Evolutionary conservation across 2,888 invertebrate species (phyloP).

Genomic region (Drosophila pseudotakahashii): DNA sequence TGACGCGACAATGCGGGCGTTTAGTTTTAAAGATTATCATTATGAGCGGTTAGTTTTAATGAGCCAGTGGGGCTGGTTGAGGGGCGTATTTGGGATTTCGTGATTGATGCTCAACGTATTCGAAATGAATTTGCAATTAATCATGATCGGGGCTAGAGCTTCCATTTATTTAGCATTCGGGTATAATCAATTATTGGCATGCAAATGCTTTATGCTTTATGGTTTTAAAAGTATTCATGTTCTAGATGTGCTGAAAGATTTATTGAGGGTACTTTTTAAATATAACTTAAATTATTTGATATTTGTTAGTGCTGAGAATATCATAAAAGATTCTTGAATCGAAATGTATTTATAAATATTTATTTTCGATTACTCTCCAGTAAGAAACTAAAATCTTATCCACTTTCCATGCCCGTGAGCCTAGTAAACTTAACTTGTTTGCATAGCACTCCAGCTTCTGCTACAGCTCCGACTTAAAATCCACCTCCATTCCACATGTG

Average conservation of each 20-base stretch:
- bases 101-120: conserved; percentile 36
- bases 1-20: conserved; percentile 49
- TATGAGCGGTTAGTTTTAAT: conserved; percentile 46
- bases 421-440: conserved; percentile 20
- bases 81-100: conserved; percentile 46
- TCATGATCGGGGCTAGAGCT: conserved; percentile 30
- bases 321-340: too few species aligned
- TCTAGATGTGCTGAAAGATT: not conserved
- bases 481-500: conserved; percentile 6
- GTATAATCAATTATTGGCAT: conserved; percentile 13
- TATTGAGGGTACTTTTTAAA: too few species aligned
- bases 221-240: not conserved
- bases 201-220: not conserved
- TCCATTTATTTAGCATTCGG: conserved; percentile 18
- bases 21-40: conserved; percentile 52
- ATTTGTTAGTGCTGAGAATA: too few species aligned
- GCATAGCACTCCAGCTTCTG: conserved; percentile 39
- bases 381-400: conserved; percentile 6
- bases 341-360: not conserved
- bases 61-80: conserved; percentile 27
- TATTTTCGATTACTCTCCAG: conserved; percentile 7
- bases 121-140: conserved; percentile 34
- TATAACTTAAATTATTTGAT: too few species aligned
- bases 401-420: conserved; percentile 18
- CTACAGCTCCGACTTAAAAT: conserved; percentile 19